A percentile compares a stretch with the other conserved stretches of the same genome.
phyloP scores from a whole-genome alignment of 1,140 invertebrate species.

The Drosophila auraria region DNA sequence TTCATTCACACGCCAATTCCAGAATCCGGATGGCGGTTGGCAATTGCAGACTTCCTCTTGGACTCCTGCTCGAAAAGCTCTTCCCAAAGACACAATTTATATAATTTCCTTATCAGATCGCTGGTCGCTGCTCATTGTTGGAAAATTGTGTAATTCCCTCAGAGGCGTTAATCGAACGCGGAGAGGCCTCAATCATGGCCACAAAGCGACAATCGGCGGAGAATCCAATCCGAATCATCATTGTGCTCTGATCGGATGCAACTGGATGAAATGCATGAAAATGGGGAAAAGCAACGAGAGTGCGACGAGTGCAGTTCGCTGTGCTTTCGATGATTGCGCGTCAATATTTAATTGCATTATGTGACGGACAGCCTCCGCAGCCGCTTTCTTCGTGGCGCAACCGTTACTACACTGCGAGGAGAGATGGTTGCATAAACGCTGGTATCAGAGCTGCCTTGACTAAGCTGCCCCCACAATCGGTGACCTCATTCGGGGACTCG shows the following conservation, averaged over 20 bases:
- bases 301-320: constrained; percentile 74
- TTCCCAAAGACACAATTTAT: constrained; percentile 72
- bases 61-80: constrained; percentile 39
- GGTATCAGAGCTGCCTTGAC: constrained; percentile 27
- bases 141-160: constrained; percentile 71
- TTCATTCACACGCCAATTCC: constrained; percentile 61
- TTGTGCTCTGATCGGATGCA: constrained; percentile 36
- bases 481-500: constrained; percentile 61
- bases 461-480: constrained; percentile 52
- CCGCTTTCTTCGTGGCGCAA: constrained; percentile 64
- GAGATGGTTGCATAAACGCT: constrained; percentile 62
- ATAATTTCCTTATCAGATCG: constrained; percentile 78
- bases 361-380: constrained; percentile 45
- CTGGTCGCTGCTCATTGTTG: constrained; percentile 54
- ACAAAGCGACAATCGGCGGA: constrained; percentile 62
- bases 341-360: constrained; percentile 73
- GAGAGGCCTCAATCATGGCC: constrained; percentile 59
- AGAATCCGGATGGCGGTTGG: constrained; percentile 45
- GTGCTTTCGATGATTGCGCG: constrained; percentile 70
- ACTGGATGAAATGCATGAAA: constrained; percentile 52
- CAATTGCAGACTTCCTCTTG: constrained; percentile 72
- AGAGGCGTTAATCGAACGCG: constrained; percentile 58
- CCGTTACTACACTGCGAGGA: constrained; percentile 2
- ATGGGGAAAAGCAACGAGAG: constrained; percentile 53
- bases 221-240: constrained; percentile 17